Conservation (phyloP, 2,113 vertebrate genomes). For the Connochaetes taurinus region DNA sequence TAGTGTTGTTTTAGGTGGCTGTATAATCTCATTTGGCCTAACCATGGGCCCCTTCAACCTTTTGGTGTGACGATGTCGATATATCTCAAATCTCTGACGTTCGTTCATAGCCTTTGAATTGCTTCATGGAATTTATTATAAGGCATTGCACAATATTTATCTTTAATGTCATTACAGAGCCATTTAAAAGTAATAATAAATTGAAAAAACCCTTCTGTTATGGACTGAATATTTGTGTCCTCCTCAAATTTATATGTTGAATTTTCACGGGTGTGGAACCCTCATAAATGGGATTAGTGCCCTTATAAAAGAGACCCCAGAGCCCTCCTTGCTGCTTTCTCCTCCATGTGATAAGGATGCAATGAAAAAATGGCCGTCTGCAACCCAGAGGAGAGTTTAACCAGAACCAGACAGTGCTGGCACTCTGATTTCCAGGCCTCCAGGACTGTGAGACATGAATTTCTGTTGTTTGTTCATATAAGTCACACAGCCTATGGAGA, state of each 20-base stretch:
- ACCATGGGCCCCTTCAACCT: not conserved
- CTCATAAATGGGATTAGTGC: not conserved
- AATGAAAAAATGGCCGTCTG: rapidly evolving
- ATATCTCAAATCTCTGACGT: not conserved
- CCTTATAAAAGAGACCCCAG: not conserved
- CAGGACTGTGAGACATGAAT: not conserved
- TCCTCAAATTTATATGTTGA: not conserved
- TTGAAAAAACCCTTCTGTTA: not conserved
- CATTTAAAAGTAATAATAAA: constrained; percentile 11
- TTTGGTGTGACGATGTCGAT: not conserved
- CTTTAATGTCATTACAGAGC: not conserved
- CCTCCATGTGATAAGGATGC: not conserved
- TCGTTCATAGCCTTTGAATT: not conserved
- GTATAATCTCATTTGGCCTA: not conserved
- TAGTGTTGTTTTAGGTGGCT: not conserved
- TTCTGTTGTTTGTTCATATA: not conserved
- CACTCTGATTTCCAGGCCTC: not conserved
- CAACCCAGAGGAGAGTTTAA: not conserved
- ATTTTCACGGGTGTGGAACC: not conserved
- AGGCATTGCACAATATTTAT: not conserved
- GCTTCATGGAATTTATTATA: not conserved
- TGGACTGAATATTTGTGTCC: not conserved
- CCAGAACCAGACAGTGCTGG: not conserved
- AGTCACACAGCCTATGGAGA: not conserved
- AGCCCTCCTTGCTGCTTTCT: not conserved